Percentiles rank a stretch among this genome's conserved stretches.
These are phyloP conservation scores for Tetramorium parvispinum DNA, from an alignment of 1,140 invertebrate genomes.

Conservation along the genomic window DNA sequence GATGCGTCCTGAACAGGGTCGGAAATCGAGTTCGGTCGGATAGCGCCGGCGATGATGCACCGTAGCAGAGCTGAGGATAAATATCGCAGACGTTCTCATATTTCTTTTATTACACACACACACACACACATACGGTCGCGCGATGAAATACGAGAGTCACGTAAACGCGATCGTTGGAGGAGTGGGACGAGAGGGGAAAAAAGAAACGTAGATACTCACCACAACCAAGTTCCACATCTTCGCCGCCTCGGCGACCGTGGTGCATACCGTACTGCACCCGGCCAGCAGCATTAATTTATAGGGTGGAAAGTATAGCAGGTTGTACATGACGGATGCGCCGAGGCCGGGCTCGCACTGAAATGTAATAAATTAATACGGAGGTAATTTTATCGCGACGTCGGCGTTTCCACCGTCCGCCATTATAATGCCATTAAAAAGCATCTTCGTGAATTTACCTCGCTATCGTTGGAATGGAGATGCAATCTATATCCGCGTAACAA, in stretches of 20 bases:
- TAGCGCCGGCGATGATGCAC: slow-evolving; percentile 98
- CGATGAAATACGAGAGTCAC: neutral
- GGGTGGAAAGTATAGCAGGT: slow-evolving; percentile 98
- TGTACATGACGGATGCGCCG: slow-evolving; percentile 99
- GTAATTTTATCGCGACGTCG: slow-evolving; percentile 13
- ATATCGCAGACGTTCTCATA: neutral
- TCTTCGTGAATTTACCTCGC: slow-evolving; percentile 91
- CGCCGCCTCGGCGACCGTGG: slow-evolving; percentile 99
- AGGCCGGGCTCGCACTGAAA: slow-evolving; percentile 98
- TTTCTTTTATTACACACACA: neutral
- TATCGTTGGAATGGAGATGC: slow-evolving; percentile 97
- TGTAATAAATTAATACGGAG: slow-evolving; percentile 34
- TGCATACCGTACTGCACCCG: slow-evolving; percentile 99
- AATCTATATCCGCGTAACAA: slow-evolving; percentile 96
- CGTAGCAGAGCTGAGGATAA: slow-evolving; percentile 95
- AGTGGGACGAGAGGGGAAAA: neutral
- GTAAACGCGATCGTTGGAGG: neutral
- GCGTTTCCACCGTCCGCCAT: neutral
- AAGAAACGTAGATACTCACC: slow-evolving; percentile 88
- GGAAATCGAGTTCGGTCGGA: slow-evolving; percentile 98
- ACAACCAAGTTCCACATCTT: slow-evolving; percentile 99
- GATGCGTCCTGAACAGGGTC: slow-evolving; percentile 99
- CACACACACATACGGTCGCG: neutral
- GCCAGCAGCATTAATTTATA: slow-evolving; percentile 98
- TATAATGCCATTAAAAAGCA: neutral